Evolutionary conservation across 2,888 invertebrate species (phyloP), one percentile per base, ranked within the genome.

Genomic region (Acanthosepion lycidas): DNA sequence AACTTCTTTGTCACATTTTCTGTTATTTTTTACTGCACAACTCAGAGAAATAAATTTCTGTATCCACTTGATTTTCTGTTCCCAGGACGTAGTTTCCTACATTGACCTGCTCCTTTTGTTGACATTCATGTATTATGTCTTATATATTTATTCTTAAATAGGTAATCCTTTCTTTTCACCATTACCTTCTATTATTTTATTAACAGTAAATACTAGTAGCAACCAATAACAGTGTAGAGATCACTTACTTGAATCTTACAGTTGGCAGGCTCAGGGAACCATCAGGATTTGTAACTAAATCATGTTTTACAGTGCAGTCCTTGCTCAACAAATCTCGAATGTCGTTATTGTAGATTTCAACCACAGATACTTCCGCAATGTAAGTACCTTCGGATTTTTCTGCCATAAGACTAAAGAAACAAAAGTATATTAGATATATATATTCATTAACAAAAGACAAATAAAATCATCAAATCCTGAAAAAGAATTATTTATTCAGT

Each of bases 331-430:
- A 95, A 95, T 97, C 97, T 59, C 96, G 95, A 33, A 97, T 96
- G 95, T 97, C 97, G 92, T 97, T 97, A 95, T 97, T 97, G 95
- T 97, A 97, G 91, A 97, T 96, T 95, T 97, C 97, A 28, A 96
- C 96, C 28, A 97, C 96, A 0, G 97, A 97, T 15, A 97, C 96
- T 95, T 97, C 96, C 20, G 64, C 94, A n/a, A 95, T 95, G 94
- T 96, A 96, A 28, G 95, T 96, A 28, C 96, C 96, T 59, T 94
- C 94, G 23, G 96, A 96, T 95, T 96, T 96, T 95, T 96, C 96
- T 78, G 96, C 96, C 91, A 97, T 96, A 95, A 97, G 95, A 94
- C 97, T 97, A 95, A 42, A 95, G 94, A 42, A 49, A 18, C 26
- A 28, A 91, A 42, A 51, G 20, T 59, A 59, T 5, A 55, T 42